Percentiles rank a stretch among this genome's conserved stretches.
Conservation (phyloP, 2,888 invertebrate genomes). For the Leucania comma region DNA sequence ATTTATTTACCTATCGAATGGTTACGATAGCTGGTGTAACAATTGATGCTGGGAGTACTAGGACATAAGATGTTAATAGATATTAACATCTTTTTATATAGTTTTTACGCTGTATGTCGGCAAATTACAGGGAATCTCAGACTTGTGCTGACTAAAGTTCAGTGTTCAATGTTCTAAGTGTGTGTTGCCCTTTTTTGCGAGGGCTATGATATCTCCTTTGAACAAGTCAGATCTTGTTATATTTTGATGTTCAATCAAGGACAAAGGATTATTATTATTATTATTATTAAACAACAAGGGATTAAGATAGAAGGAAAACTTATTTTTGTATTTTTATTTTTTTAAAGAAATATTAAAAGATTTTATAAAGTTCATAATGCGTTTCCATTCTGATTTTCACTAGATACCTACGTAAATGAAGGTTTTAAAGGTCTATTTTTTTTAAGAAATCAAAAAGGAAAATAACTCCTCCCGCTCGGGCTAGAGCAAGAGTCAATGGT, state of each 20-base stretch:
- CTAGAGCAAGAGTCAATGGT: too few relatives aligned
- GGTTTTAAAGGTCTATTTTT: not conserved
- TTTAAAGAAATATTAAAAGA: not conserved
- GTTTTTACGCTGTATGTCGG: too few relatives aligned
- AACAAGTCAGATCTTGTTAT: too few relatives aligned
- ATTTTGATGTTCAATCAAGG: not conserved
- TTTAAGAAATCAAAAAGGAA: too few relatives aligned
- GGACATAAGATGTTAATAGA: conserved; percentile 15
- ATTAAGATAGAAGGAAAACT: not conserved
- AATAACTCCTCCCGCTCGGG: too few relatives aligned
- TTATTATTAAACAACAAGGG: too few relatives aligned
- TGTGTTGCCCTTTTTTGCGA: too few relatives aligned
- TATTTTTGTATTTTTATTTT: not conserved
- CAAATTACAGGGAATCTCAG: too few relatives aligned
- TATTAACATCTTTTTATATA: conserved; percentile 8
- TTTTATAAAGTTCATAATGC: not conserved
- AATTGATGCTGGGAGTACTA: conserved; percentile 29
- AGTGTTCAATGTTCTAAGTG: too few relatives aligned
- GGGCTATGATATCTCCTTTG: too few relatives aligned
- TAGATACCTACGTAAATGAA: not conserved
- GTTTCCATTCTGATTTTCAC: not conserved
- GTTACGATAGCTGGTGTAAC: conserved; percentile 34
- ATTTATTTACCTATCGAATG: conserved; percentile 19
- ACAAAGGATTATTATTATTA: not conserved
- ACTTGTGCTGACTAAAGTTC: too few relatives aligned